Evolutionary conservation across 1,140 invertebrate species (phyloP).

Genomic region (Drosophila elegans): DNA sequence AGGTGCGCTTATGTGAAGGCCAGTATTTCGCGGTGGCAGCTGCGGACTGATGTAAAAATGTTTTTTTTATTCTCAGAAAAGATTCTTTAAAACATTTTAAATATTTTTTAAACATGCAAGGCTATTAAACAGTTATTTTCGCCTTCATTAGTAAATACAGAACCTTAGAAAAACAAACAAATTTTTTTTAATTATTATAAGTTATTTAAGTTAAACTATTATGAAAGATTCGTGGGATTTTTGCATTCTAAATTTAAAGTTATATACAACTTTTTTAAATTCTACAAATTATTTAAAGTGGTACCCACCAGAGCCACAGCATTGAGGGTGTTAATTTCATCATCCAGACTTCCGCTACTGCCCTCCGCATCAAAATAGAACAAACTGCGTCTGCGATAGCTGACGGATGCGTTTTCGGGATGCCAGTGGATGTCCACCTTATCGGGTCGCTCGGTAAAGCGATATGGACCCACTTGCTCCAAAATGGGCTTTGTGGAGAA

Average conservation of each 20-base stretch:
- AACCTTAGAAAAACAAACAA: too few species aligned
- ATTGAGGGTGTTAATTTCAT: conserved; percentile 92
- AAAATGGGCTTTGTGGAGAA: conserved; percentile 87
- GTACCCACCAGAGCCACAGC: conserved; percentile 91
- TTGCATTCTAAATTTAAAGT: neutral
- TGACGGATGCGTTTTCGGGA: conserved; percentile 91
- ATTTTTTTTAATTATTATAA: neutral
- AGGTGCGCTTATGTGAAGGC: conserved; percentile 86
- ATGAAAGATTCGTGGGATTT: too few species aligned
- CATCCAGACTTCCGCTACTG: conserved; percentile 91
- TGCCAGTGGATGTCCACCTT: conserved; percentile 90
- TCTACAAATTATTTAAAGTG: neutral
- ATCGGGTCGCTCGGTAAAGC: conserved; percentile 88
- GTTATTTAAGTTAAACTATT: neutral
- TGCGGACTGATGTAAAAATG: conserved; percentile 87
- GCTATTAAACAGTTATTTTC: too few species aligned
- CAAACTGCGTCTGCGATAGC: conserved; percentile 90
- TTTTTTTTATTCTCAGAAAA: too few species aligned
- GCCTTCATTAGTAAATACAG: too few species aligned
- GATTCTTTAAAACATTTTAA: too few species aligned
- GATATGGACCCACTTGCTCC: conserved; percentile 90
- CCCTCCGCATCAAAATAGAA: conserved; percentile 91
- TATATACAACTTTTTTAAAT: neutral
- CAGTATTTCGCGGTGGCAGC: conserved; percentile 87
- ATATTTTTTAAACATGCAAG: too few species aligned